A percentile compares a stretch with the other conserved stretches of the same genome.
phyloP scores from a whole-genome alignment of 2,113 vertebrate genomes.

The Carassius auratus region DNA sequence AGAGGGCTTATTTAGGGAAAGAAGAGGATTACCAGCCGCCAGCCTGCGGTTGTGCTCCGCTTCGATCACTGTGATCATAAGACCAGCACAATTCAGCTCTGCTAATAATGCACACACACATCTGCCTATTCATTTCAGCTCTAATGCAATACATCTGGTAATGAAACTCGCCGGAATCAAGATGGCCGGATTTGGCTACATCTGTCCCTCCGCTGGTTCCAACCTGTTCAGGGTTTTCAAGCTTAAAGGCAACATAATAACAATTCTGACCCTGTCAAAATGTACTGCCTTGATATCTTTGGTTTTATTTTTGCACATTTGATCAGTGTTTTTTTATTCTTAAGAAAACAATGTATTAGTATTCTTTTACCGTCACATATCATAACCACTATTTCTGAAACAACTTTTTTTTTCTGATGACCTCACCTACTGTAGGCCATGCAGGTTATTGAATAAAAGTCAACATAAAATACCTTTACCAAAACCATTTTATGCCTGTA shows the following conservation, averaged over 20 bases:
- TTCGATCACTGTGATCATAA: slow-evolving; percentile 72
- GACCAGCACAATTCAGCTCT: slow-evolving; percentile 62
- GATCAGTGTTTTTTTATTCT: too few species aligned
- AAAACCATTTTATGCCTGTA: too few species aligned
- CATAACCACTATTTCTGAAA: too few species aligned
- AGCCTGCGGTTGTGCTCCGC: slow-evolving; percentile 31
- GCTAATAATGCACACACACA: slow-evolving; percentile 64
- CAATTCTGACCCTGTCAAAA: slow-evolving; percentile 1
- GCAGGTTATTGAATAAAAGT: too few species aligned
- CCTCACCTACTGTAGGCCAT: too few species aligned
- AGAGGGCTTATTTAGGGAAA: slow-evolving; percentile 47
- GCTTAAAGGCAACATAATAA: not conserved
- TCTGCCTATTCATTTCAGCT: slow-evolving; percentile 78
- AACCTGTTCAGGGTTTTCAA: slow-evolving; percentile 34
- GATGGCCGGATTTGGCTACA: slow-evolving; percentile 68
- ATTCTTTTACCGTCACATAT: too few species aligned
- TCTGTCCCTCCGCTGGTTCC: slow-evolving; percentile 63
- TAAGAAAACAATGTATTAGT: too few species aligned
- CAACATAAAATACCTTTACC: too few species aligned
- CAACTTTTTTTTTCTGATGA: too few species aligned
- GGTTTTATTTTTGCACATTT: too few species aligned
- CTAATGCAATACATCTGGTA: slow-evolving; percentile 82
- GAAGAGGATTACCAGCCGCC: slow-evolving; percentile 60
- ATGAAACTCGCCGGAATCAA: slow-evolving; percentile 75
- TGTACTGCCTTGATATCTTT: not conserved